These are phyloP conservation scores for Melinopterus prodromus DNA, from an alignment of 2,888 invertebrate species.

Conservation along the genomic window DNA sequence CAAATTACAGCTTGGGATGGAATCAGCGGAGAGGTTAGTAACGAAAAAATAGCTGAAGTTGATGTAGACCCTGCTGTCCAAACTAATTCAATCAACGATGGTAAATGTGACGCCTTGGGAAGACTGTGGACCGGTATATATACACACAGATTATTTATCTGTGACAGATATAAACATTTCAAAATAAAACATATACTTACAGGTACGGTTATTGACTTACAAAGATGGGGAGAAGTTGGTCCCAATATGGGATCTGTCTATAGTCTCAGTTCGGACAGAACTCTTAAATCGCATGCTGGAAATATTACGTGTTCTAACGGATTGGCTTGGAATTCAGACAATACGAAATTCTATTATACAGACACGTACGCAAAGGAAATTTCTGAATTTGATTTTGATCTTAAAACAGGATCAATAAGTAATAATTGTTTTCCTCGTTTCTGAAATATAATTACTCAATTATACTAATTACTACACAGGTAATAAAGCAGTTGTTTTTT, in stretches of 20 bases:
- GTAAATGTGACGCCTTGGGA: conserved; percentile 78
- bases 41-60: conserved; percentile 65
- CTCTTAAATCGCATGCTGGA: conserved; percentile 46
- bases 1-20: conserved; percentile 72
- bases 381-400: conserved; percentile 76
- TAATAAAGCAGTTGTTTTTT: conserved; percentile 63
- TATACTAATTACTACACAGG: no score
- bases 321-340: conserved; percentile 75
- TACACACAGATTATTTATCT: no score
- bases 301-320: conserved; percentile 77
- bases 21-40: conserved; percentile 60
- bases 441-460: no score
- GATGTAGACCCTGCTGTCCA: conserved; percentile 65
- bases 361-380: conserved; percentile 75
- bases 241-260: conserved; percentile 34
- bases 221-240: conserved; percentile 19
- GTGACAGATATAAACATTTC: no score
- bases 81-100: conserved; percentile 67
- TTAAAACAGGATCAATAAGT: conserved; percentile 71
- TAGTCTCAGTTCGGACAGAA: conserved; percentile 23
- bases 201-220: conserved; percentile 37
- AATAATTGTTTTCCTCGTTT: conserved; percentile 11
- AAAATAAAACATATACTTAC: no score
- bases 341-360: conserved; percentile 76
- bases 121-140: conserved; percentile 73